Evolutionary conservation across 2,888 invertebrate species (phyloP), one percentile per base, ranked within the genome.

Genomic region (Caenorhabditis doughertyi): DNA sequence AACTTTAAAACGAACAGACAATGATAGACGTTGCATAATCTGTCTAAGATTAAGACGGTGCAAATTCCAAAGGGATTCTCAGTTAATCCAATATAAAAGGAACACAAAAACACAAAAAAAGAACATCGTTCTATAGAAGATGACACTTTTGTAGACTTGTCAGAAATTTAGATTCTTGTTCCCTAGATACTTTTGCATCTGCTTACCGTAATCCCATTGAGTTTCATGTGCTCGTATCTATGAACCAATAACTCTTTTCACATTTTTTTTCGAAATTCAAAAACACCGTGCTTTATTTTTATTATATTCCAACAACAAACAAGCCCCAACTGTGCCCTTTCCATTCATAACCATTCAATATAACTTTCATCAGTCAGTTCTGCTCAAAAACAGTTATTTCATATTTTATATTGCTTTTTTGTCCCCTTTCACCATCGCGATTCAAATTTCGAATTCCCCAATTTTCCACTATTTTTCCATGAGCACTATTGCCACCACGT

Each of bases 281-380:
- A 47, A 68, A 70, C 65, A 60, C 60, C 39, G 60, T 77, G 65
- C 42, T 18, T n/a, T n/a, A n/a, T n/a, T n/a, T 47, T 47, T 47
- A 56, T 55, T 74, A 73, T 73, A n/a, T 76, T 55, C 32, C 27
- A 49, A 76, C 68, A 67, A 68, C 68, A 76, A 67, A 58, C 49
- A 65, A 21, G 13, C 55, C 21, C 35, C 13, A 72, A 55, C 72
- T 27, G 55, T 73, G 73, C 23, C 64, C 49, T 39, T 39, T 60
- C 77, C 35, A 77, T 77, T 77, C 68, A 77, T 32, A 21, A 25
- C 29, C 27, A 77, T 76, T 76, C 56, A 47, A 68, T 60, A 67
- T 67, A 68, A 53, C 58, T 67, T 42, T 29, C 16, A 29, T 68
- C 42, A 56, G 58, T 42, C 60, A 25, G 9, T 53, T 51, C 58